phyloP scores from a whole-genome alignment of 23 tunicate species.

The Styela clava region DNA sequence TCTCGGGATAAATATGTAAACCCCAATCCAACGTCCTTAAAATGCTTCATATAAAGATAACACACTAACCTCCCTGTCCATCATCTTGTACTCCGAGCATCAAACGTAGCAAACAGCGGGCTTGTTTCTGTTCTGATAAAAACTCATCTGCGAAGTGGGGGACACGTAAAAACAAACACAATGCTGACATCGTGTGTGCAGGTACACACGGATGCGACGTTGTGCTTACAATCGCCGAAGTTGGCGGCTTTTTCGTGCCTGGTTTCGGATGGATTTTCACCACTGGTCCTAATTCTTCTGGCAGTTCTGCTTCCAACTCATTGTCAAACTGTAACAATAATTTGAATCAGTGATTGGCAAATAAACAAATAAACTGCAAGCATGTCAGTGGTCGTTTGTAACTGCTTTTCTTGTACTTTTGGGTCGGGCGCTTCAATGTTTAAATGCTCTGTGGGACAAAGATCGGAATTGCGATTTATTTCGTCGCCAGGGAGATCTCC shows the following conservation, averaged over 20 bases:
- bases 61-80: conserved; percentile 22
- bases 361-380: too few relatives aligned
- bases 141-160: conserved; percentile 18
- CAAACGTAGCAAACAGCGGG: conserved; percentile 9
- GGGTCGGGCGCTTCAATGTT: too few relatives aligned
- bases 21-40: too few relatives aligned
- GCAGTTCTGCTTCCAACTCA: background rate
- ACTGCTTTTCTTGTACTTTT: too few relatives aligned
- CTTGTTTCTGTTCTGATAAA: background rate
- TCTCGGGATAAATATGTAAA: too few relatives aligned
- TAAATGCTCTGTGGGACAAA: too few relatives aligned
- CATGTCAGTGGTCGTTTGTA: too few relatives aligned
- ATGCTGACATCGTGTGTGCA: conserved; percentile 23
- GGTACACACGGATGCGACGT: conserved; percentile 1
- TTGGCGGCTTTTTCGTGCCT: background rate
- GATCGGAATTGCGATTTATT: too few relatives aligned
- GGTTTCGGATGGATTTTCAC: background rate
- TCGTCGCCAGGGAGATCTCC: too few relatives aligned
- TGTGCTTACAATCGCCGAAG: background rate
- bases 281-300: background rate
- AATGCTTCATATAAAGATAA: too few relatives aligned
- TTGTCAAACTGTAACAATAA: background rate
- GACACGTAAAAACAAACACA: conserved; percentile 11
- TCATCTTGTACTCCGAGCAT: conserved; percentile 21
- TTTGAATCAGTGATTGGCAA: too few relatives aligned